These are phyloP conservation scores for Cheiracanthium punctorium DNA, from an alignment of 2,888 invertebrate genomes.

Conservation along the genomic window DNA sequence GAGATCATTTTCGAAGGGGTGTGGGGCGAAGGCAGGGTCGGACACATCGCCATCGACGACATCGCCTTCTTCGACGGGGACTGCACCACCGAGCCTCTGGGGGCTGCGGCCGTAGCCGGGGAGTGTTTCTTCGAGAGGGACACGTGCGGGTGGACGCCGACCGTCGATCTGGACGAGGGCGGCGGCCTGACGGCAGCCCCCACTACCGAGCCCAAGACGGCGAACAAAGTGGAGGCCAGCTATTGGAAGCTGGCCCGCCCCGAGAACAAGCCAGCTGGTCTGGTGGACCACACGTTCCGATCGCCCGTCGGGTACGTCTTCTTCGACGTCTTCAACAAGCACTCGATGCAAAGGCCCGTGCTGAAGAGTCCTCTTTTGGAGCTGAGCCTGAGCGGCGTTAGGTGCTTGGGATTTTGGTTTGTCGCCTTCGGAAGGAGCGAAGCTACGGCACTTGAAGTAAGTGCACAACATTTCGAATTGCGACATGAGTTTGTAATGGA, in stretches of 20 bases:
- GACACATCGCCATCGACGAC: constrained; percentile 80
- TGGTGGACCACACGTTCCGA: constrained; percentile 80
- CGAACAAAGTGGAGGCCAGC: constrained; percentile 73
- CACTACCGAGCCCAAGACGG: constrained; percentile 41
- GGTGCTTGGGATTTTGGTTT: constrained; percentile 80
- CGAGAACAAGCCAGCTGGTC: constrained; percentile 79
- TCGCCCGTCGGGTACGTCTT: constrained; percentile 79
- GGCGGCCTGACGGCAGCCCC: constrained; percentile 10
- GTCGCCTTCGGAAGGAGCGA: constrained; percentile 79
- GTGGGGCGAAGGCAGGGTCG: constrained; percentile 80
- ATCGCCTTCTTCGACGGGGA: constrained; percentile 79
- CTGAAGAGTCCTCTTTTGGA: constrained; percentile 76
- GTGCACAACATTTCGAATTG: too few relatives aligned
- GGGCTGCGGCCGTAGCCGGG: constrained; percentile 74
- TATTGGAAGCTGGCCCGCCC: constrained; percentile 80
- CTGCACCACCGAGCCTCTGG: constrained; percentile 74
- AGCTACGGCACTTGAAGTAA: constrained; percentile 75
- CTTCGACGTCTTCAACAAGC: constrained; percentile 80
- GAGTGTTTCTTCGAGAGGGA: constrained; percentile 80
- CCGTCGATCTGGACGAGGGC: constrained; percentile 74
- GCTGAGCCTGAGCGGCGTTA: constrained; percentile 75
- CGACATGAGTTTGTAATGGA: too few relatives aligned
- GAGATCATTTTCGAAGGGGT: constrained; percentile 79
- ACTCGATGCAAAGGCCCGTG: constrained; percentile 72
- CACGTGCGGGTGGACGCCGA: constrained; percentile 78